Percentiles rank a stretch among this genome's conserved stretches.
These are phyloP conservation scores for Monomorium pharaonis DNA, from an alignment of 1,140 invertebrate species.

Conservation along the genomic window DNA sequence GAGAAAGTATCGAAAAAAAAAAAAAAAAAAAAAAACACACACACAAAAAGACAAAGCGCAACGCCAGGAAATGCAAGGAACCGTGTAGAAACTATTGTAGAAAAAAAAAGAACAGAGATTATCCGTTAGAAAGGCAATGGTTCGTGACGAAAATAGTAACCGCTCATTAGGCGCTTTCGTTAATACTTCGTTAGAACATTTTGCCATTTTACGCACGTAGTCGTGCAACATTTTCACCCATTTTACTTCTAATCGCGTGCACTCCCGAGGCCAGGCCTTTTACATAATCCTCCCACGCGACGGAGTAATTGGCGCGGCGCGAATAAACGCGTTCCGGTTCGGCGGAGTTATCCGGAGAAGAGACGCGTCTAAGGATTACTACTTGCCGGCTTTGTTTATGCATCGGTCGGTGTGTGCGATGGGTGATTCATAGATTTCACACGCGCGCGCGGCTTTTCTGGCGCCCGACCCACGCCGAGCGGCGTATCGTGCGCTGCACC, in stretches of 20 bases:
- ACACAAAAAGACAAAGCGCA: conserved; percentile 22
- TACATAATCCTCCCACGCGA: conserved; percentile 70
- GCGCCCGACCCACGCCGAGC: conserved; percentile 63
- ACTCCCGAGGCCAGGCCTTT: conserved; percentile 63
- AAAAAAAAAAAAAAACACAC: not conserved
- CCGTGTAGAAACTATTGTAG: not conserved
- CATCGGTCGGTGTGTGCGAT: conserved; percentile 50
- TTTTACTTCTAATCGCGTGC: conserved; percentile 61
- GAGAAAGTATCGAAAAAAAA: conserved; percentile 60
- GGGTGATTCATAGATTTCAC: conserved; percentile 72
- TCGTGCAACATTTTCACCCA: conserved; percentile 52
- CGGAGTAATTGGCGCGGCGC: conserved; percentile 57
- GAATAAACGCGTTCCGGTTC: conserved; percentile 58
- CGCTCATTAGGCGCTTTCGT: conserved; percentile 49
- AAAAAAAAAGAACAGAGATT: conserved; percentile 23
- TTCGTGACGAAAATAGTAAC: conserved; percentile 53
- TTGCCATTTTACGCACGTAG: conserved; percentile 54
- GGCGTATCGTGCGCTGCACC: conserved; percentile 37
- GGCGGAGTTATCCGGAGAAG: conserved; percentile 42
- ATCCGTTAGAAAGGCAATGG: conserved; percentile 61
- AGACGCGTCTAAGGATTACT: conserved; percentile 56
- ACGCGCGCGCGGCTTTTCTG: conserved; percentile 59
- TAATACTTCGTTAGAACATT: conserved; percentile 47
- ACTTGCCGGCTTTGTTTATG: conserved; percentile 42
- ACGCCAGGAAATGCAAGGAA: not conserved